Base-by-base conservation (phyloP, 2,888 invertebrate genomes). In the Polylopha cassiicola region DNA sequence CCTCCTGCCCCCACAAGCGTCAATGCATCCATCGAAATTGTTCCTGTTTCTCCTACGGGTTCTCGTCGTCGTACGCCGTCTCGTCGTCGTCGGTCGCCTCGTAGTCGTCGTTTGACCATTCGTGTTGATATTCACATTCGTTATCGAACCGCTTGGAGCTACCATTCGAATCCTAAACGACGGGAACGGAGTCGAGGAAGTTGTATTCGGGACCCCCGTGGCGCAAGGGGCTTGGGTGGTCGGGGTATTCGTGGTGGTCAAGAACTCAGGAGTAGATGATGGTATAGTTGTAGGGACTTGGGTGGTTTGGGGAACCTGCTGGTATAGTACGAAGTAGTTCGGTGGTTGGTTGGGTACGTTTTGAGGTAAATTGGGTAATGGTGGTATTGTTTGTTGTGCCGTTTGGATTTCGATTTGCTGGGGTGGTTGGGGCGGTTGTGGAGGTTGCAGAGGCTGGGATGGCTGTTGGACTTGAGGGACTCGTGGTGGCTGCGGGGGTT, bases 81-180 rank as follows among this genome's bases (percentile, higher is more conserved):
- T n/a, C n/a, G 67, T 69, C 20, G 62, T 73, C 30, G 58, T 54
- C 10, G 59, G 55, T 29, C 58, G 53, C 26, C 51, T 57, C 9
- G 55, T 60, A 2, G 57, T 58, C 2, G 60, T 63, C 6, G 50
- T 43, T 15, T 48, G 29, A 1, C 49, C 45, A 4, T 47, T 8
- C 2, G 71, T 65, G 31, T 76, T 75, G 7, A 81, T 63, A 28
- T 64, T 63, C 2, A 81, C 58, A 30, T 77, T 76, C 1, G 81
- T 80, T 23, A 77, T 68, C 0, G 77, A 67, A 1, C 79, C 79
- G 30, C 51, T 61, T 3, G 79, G 77, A 3, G 77, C 65, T 22
- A 68, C 53, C 5, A 84, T 66, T n/a, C 77, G 59, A 20, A 84
- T 79, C 47, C 58, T 70, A 16, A 81, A 33, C 5, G 68, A 50